Conservation (phyloP, 2,113 vertebrate species). For the Ochotona princeps region DNA sequence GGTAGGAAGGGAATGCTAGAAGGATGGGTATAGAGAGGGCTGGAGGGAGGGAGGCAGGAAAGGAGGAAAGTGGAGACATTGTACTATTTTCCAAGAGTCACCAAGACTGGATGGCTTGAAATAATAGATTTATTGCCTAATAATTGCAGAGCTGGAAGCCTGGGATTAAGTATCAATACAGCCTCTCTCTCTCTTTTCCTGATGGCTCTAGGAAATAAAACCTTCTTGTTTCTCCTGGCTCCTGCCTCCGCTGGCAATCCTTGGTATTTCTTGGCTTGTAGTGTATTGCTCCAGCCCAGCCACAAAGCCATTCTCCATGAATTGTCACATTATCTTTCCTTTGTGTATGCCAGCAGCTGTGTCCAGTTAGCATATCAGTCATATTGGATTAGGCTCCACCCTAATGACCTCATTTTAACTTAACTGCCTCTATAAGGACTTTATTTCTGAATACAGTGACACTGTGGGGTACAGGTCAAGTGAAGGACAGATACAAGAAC, state of each 20-base stretch:
- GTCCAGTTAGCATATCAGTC: background rate
- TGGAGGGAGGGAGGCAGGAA: accelerated
- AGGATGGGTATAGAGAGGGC: too few species aligned
- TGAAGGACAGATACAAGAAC: background rate
- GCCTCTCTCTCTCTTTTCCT: background rate
- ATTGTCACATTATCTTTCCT: background rate
- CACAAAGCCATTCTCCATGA: too few species aligned
- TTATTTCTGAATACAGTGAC: background rate
- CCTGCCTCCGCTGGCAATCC: background rate
- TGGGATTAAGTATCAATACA: background rate
- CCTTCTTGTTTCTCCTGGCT: background rate
- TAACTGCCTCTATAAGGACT: background rate
- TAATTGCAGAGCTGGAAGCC: background rate
- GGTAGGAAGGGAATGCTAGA: too few species aligned
- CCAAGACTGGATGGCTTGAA: background rate
- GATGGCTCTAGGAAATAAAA: background rate
- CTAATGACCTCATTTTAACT: background rate
- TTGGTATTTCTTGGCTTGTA: background rate
- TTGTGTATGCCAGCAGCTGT: background rate
- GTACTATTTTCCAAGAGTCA: background rate
- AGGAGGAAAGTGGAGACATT: background rate
- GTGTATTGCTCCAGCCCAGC: too few species aligned
- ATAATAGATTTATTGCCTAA: background rate
- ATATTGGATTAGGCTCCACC: background rate
- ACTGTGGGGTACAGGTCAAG: background rate